Conservation (phyloP, 2,113 vertebrate species). For the Picathartes gymnocephalus region DNA sequence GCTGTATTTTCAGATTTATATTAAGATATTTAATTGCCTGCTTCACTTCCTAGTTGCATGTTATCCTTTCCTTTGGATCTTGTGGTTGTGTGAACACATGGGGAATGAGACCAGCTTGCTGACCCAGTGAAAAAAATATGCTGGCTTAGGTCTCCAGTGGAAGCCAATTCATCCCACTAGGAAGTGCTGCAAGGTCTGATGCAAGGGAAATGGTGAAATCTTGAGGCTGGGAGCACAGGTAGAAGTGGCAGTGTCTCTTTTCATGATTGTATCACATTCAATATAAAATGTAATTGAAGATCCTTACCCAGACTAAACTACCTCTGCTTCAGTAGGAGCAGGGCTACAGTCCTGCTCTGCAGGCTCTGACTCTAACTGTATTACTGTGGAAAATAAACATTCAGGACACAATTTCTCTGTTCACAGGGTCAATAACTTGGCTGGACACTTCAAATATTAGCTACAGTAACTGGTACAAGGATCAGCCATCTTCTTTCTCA, state of each 20-base stretch:
- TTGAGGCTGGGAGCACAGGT: background rate
- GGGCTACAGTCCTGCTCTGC: background rate
- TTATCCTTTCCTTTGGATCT: background rate
- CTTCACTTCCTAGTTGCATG: background rate
- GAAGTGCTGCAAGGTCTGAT: background rate
- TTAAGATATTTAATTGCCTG: background rate
- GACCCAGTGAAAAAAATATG: background rate
- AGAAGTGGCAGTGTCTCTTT: background rate
- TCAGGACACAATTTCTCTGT: background rate
- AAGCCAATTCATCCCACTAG: background rate
- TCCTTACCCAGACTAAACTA: background rate
- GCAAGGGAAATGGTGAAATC: background rate
- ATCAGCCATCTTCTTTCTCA: constrained; percentile 24
- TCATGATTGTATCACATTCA: background rate
- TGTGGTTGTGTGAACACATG: background rate
- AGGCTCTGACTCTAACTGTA: background rate
- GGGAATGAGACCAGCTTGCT: background rate
- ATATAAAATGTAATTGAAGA: background rate
- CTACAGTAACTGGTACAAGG: constrained; percentile 81
- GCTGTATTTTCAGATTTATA: background rate
- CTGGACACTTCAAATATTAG: constrained; percentile 83
- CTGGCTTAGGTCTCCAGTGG: background rate
- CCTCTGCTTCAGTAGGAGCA: background rate
- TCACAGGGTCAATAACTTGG: constrained; percentile 82
- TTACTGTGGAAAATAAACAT: background rate